Base-by-base conservation (phyloP, 2,797 vertebrate species). In the Spatula versicolor region DNA sequence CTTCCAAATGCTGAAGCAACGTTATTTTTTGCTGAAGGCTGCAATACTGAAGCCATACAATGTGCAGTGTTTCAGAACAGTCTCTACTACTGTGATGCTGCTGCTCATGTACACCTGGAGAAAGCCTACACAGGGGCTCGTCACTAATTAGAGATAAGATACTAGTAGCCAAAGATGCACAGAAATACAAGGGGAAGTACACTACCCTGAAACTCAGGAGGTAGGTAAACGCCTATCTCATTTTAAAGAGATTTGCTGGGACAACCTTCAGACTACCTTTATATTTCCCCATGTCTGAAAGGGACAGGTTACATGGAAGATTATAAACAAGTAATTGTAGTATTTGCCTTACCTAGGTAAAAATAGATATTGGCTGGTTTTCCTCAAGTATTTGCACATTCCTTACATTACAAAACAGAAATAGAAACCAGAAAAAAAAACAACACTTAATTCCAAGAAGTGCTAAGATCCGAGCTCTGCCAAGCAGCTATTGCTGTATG, bases 311-410 rank as follows among this genome's bases (percentile, higher is more conserved):
- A 86, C 11, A 26, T 62, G 45, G 45, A 43, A 88, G 86, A 87
- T 46, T 6, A 64, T 13, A 66, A 92, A 74, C 33, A 92, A 79
- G 62, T 37, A 83, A 50, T 13, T 8, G n/a, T 64, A 88, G 74
- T 88, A 93, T 86, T 83, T 81, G 62, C 64, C 54, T 78, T 75
- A 92, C 64, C 72, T 75, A 83, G 43, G 86, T 83, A 92, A 96
- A 95, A 95, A 94, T 82, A 95, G 90, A 90, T 95, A 87, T 54
- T 85, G 88, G 94, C 72, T 89, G 13, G 9, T 94, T 93, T 96
- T 96, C 81, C 90, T 92, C 63, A 83, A 78, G 71, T 82, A 93
- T 92, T 91, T 94, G 89, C 89, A 94, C 92, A 92, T 90, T 96
- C 87, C 84, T 96, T 81, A 88, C 86, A 66, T 88, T 84, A 72